Base-by-base conservation (phyloP, 2,888 invertebrate species). In the Panopea generosa region DNA sequence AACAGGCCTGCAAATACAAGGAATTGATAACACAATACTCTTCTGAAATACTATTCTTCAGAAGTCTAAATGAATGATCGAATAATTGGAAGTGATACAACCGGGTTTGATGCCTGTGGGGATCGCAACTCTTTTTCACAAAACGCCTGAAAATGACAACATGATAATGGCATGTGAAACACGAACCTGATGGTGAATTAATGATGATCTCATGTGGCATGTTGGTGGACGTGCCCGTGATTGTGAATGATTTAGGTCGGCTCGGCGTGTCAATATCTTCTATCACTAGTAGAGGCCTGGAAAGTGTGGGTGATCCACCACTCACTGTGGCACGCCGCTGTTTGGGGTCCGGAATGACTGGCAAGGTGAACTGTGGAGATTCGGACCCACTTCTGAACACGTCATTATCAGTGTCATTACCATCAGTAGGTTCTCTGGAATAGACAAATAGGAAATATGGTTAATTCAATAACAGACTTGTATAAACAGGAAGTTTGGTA, bases 261-360 rank as follows among this genome's bases (percentile, higher is more conserved):
- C 84, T 79, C 1, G 88, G 86, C 2, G 87, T 85, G 57, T 89
- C 89, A 24, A 88, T 85, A 52, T 89, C 89, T 38, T 89, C 87
- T n/a, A 90, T 88, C n/a, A 86, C 86, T 26, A 90, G 72, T 0
- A 87, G 76, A 6, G 88, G 85, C 14, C 88, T 82, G 29, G 86
- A 84, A 22, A 87, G 76, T 7, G 90, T 90, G 0, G 92, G 92
- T 0, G 91, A 91, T 3, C 90, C 96, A 18, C 98, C 97, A 86
- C 97, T 96, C 82, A 98, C 96, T 1, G 97, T 97, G 85, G 98
- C 97, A 20, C 98, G 94, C 14, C 98, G 94, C 91, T 96, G 96
- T 71, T 91, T 91, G 20, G 89, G 86, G 33, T 90, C 89, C n/a
- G 84, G 86, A 16, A 86, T 89, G 26, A 90, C 88, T n/a, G 89